Percentiles rank a stretch among this genome's conserved stretches.
Conservation (phyloP, 1,140 invertebrate species). For the Aricia agestis region DNA sequence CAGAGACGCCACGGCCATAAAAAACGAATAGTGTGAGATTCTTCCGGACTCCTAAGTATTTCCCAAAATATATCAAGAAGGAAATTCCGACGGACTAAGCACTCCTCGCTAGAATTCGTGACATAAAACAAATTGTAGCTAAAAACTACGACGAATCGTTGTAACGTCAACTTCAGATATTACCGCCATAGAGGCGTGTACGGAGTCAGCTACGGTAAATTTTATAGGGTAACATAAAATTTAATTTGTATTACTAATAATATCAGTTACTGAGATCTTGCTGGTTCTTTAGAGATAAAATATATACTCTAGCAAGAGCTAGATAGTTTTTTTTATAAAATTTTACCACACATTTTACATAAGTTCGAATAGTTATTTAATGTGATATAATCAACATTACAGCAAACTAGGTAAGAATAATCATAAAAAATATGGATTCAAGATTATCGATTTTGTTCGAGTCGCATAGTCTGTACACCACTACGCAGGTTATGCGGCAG, state of each 20-base stretch:
- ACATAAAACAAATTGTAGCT: constrained; percentile 25
- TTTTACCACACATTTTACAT: too few species aligned
- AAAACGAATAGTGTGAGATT: not conserved
- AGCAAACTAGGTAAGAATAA: too few species aligned
- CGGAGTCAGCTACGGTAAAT: not conserved
- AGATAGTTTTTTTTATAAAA: too few species aligned
- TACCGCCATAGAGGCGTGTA: not conserved
- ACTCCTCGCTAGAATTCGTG: constrained; percentile 23
- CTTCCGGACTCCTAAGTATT: not conserved
- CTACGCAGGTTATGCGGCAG: constrained; percentile 51
- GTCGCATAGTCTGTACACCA: not conserved
- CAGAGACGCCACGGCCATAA: not conserved
- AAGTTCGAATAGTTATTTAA: too few species aligned
- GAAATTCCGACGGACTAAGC: not conserved
- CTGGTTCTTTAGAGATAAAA: not conserved
- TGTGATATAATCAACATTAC: too few species aligned
- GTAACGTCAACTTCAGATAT: constrained; percentile 24
- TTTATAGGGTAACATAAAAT: too few species aligned
- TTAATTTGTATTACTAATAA: too few species aligned
- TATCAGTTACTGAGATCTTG: too few species aligned
- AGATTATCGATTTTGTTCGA: not conserved
- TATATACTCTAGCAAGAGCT: not conserved
- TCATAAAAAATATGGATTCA: too few species aligned
- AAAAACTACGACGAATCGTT: constrained; percentile 28
- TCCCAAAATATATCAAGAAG: not conserved